Percentiles rank a stretch among this genome's conserved stretches.
Conservation (phyloP, 2,888 invertebrate species). For the Emmelina monodactyla region DNA sequence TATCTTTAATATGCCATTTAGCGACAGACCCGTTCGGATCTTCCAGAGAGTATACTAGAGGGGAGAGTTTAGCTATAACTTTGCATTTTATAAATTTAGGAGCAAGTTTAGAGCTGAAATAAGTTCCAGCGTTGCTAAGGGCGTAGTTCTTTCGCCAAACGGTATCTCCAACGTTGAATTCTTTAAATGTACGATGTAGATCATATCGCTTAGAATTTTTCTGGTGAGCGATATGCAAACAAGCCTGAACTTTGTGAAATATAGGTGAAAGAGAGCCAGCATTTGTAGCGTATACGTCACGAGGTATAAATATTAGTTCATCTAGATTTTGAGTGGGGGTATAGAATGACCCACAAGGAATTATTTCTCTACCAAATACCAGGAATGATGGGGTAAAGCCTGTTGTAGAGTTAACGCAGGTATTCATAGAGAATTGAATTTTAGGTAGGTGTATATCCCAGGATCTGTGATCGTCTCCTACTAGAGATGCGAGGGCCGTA, state of each 20-base stretch:
- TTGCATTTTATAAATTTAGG: background rate
- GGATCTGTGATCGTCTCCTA: constrained; percentile 9
- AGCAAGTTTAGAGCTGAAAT: background rate
- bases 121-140: background rate
- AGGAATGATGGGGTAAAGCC: background rate
- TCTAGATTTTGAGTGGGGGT: background rate
- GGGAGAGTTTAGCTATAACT: background rate
- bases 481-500: constrained; percentile 6
- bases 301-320: background rate
- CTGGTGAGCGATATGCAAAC: background rate
- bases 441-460: constrained; percentile 7
- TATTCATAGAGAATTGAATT: background rate
- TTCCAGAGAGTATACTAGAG: background rate
- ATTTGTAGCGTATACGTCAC: background rate
- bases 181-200: background rate
- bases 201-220: background rate
- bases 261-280: background rate
- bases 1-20: too few species aligned
- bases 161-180: background rate
- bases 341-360: background rate
- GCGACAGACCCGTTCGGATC: too few species aligned
- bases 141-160: background rate
- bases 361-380: background rate
- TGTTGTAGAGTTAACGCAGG: background rate
- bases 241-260: background rate